These are phyloP conservation scores for Mnemiopsis leidyi DNA, from an alignment of 37 sponge, comb jelly and placozoan genomes.

Conservation along the genomic window DNA sequence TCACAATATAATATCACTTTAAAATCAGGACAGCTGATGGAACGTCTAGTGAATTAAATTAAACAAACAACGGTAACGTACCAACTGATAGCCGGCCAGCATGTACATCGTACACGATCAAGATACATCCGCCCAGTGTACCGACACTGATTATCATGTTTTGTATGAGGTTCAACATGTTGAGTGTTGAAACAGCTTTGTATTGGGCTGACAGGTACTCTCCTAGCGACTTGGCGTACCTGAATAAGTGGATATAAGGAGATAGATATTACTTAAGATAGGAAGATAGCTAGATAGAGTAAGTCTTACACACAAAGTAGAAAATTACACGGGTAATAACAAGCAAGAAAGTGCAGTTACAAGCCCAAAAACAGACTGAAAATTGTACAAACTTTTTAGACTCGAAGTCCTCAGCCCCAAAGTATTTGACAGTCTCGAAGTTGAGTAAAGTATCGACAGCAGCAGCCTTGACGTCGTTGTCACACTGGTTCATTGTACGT, in stretches of 20 bases:
- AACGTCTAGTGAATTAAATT: no score
- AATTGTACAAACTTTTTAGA: slow-evolving; percentile 30
- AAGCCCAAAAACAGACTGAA: no score
- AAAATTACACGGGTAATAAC: no score
- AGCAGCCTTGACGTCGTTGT: slow-evolving; percentile 80
- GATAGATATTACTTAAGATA: neutral
- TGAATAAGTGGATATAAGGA: neutral
- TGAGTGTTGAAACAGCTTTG: slow-evolving; percentile 77
- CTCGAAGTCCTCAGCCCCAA: slow-evolving; percentile 88
- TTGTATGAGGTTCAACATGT: slow-evolving; percentile 79
- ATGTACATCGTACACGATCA: slow-evolving; percentile 66
- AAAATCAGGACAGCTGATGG: no score
- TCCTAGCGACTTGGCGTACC: slow-evolving; percentile 1
- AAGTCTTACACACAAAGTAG: no score
- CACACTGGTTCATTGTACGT: slow-evolving; percentile 88
- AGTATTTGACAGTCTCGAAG: slow-evolving; percentile 99
- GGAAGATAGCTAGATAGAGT: neutral
- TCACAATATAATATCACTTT: no score
- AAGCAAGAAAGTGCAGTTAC: no score
- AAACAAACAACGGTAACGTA: no score
- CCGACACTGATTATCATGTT: slow-evolving; percentile 83
- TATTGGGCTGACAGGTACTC: slow-evolving; percentile 74
- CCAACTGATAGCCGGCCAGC: slow-evolving; percentile 31
- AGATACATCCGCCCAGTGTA: slow-evolving; percentile 78
- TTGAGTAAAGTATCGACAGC: slow-evolving; percentile 97